A percentile compares a stretch with the other conserved stretches of the same genome.
Evolutionary conservation across 2,888 invertebrate genomes (phyloP).

Genomic region (Drosophila sordidapex): DNA sequence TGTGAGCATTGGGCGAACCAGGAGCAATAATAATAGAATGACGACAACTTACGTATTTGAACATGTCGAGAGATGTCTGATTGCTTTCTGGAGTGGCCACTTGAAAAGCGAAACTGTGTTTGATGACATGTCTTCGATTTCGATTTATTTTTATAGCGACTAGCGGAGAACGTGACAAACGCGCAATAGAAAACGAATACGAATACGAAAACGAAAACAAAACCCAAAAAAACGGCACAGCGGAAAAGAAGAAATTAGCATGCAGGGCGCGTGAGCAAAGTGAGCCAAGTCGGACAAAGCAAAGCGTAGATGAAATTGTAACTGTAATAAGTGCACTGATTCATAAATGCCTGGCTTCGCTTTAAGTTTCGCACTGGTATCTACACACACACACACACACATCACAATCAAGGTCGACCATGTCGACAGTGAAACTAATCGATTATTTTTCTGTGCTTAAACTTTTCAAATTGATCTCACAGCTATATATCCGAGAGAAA

Average conservation of each 20-base stretch:
- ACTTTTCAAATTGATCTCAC: not conserved
- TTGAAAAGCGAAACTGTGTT: slow-evolving; percentile 43
- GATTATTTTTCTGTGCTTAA: not conserved
- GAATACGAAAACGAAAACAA: not conserved
- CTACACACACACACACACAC: not conserved
- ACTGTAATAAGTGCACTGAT: slow-evolving; percentile 33
- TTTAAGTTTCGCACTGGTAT: not conserved
- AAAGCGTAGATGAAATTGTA: slow-evolving; percentile 43
- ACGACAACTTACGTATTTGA: slow-evolving; percentile 60
- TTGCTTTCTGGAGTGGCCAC: slow-evolving; percentile 37
- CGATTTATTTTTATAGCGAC: slow-evolving; percentile 69
- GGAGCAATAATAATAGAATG: slow-evolving; percentile 9
- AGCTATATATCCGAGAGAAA: not conserved
- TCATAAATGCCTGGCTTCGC: slow-evolving; percentile 9
- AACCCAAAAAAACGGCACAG: not conserved
- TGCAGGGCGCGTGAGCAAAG: slow-evolving; percentile 44
- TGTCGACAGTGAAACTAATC: not conserved
- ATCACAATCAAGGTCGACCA: not conserved
- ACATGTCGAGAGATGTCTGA: slow-evolving; percentile 49
- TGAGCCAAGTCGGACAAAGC: slow-evolving; percentile 23
- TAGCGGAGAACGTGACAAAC: slow-evolving; percentile 58
- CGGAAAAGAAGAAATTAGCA: slow-evolving; percentile 51
- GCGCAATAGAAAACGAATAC: slow-evolving; percentile 21
- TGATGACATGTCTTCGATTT: slow-evolving; percentile 54
- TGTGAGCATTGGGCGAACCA: not conserved